Conservation (phyloP, 2,113 vertebrate species). For the Oreocharis arfaki region DNA sequence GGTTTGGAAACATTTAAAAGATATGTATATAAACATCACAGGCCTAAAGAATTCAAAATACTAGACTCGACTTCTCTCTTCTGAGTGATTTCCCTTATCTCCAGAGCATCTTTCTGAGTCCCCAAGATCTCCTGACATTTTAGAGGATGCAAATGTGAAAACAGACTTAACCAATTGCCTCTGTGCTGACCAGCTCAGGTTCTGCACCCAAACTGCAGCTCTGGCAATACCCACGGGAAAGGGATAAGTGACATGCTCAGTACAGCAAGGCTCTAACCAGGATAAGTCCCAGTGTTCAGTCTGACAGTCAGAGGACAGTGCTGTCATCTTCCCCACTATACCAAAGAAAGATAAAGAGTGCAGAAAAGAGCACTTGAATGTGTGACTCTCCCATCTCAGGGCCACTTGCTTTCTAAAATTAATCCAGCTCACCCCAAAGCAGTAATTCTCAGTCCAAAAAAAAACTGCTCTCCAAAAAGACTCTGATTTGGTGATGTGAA, state of each 20-base stretch:
- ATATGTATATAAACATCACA: background rate
- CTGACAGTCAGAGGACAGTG: background rate
- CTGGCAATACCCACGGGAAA: fast-evolving
- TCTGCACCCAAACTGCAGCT: background rate
- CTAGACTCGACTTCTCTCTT: background rate
- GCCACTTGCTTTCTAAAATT: background rate
- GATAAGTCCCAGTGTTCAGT: background rate
- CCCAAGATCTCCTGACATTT: fast-evolving
- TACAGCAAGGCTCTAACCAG: background rate
- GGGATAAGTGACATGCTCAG: background rate
- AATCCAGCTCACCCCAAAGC: background rate
- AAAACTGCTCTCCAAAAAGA: background rate
- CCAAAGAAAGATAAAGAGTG: background rate
- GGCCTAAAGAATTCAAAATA: background rate
- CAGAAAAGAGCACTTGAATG: background rate
- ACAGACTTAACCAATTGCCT: background rate
- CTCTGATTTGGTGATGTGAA: background rate
- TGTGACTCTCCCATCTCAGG: background rate
- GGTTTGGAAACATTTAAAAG: background rate
- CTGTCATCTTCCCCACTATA: background rate
- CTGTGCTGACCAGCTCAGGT: background rate
- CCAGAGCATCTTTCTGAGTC: background rate
- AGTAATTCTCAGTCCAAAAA: background rate
- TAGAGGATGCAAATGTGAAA: background rate
- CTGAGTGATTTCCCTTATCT: background rate